A percentile compares a stretch with the other conserved stretches of the same genome.
phyloP scores from a whole-genome alignment of 2,797 vertebrate species.

The Perodicticus potto region DNA sequence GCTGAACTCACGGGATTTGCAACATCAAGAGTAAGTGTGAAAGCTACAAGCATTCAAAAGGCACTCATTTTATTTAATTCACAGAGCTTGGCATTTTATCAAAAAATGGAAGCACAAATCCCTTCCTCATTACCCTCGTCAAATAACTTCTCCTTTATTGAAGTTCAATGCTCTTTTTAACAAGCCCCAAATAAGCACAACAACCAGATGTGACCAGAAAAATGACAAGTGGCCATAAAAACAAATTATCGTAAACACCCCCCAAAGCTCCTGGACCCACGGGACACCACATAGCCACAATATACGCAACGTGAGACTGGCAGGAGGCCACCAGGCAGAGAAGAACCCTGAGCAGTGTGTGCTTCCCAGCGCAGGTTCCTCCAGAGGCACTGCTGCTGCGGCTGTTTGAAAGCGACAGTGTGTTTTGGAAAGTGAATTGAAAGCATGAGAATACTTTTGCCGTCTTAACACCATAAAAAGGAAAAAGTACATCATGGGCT shows the following conservation, averaged over 20 bases:
- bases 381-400: background rate
- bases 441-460: conserved; percentile 32
- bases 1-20: conserved; percentile 69
- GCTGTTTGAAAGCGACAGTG: background rate
- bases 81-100: conserved; percentile 56
- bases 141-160: conserved; percentile 62
- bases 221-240: background rate
- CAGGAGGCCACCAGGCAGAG: background rate
- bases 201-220: conserved; percentile 39
- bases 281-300: background rate
- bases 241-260: background rate
- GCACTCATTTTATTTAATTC: conserved; percentile 64
- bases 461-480: conserved; percentile 1
- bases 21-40: conserved; percentile 65
- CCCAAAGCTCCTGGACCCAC: background rate
- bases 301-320: background rate
- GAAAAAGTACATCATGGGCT: background rate
- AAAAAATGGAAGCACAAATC: conserved; percentile 42
- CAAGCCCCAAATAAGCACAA: conserved; percentile 19
- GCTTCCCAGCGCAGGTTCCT: background rate
- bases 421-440: conserved; percentile 53
- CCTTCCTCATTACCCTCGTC: conserved; percentile 35
- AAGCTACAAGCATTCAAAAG: conserved; percentile 73
- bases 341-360: background rate
- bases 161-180: conserved; percentile 66